These are phyloP conservation scores for Lanistes nyassanus DNA, from an alignment of 1,140 invertebrate genomes.

Conservation along the genomic window DNA sequence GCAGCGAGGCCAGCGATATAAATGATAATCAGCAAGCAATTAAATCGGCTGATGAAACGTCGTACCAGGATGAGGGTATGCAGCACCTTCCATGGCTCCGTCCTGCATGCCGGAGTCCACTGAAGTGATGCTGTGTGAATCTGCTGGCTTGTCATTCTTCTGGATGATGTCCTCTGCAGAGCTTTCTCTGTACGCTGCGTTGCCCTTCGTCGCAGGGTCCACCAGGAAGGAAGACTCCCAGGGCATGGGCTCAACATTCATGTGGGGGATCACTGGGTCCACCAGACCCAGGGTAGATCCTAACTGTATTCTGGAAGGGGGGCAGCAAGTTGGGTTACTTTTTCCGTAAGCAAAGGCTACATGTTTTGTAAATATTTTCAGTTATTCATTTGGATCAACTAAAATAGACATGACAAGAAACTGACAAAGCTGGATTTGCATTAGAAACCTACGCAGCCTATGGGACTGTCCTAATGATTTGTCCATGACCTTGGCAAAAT, in stretches of 20 bases:
- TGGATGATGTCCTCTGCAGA: not conserved
- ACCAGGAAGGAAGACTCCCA: slow-evolving; percentile 32
- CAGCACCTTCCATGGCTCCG: not conserved
- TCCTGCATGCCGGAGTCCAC: slow-evolving; percentile 48
- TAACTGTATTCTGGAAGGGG: slow-evolving; percentile 77
- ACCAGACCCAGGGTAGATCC: slow-evolving; percentile 82
- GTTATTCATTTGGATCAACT: too few relatives aligned
- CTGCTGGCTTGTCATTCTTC: slow-evolving; percentile 16
- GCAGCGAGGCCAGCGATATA: too few relatives aligned
- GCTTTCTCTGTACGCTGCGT: not conserved
- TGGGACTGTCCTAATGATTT: too few relatives aligned
- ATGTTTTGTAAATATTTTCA: too few relatives aligned
- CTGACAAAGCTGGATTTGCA: too few relatives aligned
- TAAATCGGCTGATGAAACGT: too few relatives aligned
- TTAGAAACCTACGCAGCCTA: too few relatives aligned
- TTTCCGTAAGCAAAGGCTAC: too few relatives aligned
- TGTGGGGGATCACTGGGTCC: slow-evolving; percentile 85
- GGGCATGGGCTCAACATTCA: slow-evolving; percentile 72
- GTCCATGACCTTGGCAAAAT: too few relatives aligned
- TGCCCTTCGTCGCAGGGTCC: not conserved
- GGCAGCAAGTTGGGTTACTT: not conserved
- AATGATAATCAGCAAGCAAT: too few relatives aligned
- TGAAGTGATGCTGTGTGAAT: slow-evolving; percentile 46
- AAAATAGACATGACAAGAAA: too few relatives aligned
- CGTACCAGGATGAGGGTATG: not conserved